phyloP scores from a whole-genome alignment of 2,888 invertebrate genomes.

The Platynereis dumerilii region DNA sequence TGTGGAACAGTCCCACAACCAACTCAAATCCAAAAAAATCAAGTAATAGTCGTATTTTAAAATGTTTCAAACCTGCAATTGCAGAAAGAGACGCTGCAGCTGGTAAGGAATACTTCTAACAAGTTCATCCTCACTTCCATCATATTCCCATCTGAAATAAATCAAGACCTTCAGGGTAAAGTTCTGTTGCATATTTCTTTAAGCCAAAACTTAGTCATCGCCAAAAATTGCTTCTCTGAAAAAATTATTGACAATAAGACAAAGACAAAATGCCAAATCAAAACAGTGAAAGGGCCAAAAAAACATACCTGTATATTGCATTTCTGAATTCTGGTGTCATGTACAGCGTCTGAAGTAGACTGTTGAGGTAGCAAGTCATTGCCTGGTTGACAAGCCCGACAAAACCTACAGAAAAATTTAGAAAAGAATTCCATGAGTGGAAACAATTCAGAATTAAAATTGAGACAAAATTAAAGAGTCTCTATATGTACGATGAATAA shows the following conservation, averaged over 20 bases:
- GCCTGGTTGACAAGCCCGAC: slow-evolving; percentile 88
- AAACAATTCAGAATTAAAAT: no score
- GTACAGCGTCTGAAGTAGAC: slow-evolving; percentile 83
- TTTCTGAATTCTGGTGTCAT: slow-evolving; percentile 94
- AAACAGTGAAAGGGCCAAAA: not conserved
- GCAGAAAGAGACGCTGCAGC: slow-evolving; percentile 83
- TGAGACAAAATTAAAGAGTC: no score
- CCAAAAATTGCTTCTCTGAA: not conserved
- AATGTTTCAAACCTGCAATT: slow-evolving; percentile 69
- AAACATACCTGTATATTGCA: slow-evolving; percentile 72
- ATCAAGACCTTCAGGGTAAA: not conserved
- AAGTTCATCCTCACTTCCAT: slow-evolving; percentile 71
- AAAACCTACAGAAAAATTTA: slow-evolving; percentile 66
- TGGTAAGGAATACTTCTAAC: slow-evolving; percentile 83
- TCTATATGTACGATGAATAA: no score
- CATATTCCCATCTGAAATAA: slow-evolving; percentile 75
- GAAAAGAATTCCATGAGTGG: no score
- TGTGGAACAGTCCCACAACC: no score
- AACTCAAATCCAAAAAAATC: no score
- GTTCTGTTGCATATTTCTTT: not conserved
- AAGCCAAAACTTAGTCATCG: not conserved
- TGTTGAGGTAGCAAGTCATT: slow-evolving; percentile 92
- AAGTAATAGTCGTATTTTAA: no score
- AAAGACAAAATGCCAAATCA: not conserved
- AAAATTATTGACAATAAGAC: not conserved